phyloP scores from a whole-genome alignment of 1,140 invertebrate genomes.

The Zaprionus africanus region DNA sequence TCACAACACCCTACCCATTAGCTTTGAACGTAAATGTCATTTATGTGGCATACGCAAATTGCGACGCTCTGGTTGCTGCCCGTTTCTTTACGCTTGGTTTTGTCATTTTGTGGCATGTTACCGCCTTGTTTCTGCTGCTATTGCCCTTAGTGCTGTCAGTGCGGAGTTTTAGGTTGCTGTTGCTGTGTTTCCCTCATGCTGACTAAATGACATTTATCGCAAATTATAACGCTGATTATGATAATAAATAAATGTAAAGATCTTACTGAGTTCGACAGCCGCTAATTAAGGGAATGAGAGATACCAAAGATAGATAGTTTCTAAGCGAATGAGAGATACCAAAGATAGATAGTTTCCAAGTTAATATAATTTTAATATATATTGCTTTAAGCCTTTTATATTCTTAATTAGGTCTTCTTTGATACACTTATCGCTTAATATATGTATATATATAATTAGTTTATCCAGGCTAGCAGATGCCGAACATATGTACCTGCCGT shows the following conservation, averaged over 20 bases:
- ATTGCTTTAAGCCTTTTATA: constrained; percentile 14
- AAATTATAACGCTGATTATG: constrained; percentile 79
- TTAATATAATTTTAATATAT: constrained; percentile 60
- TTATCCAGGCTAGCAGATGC: not conserved
- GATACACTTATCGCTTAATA: not conserved
- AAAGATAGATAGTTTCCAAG: constrained; percentile 1
- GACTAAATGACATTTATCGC: constrained; percentile 74
- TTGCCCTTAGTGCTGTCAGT: constrained; percentile 8
- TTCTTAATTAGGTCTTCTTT: not conserved
- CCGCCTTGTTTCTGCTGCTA: constrained; percentile 46
- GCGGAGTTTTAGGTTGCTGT: not conserved
- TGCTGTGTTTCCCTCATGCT: constrained; percentile 14
- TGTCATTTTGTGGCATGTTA: constrained; percentile 76
- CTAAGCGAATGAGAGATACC: not conserved
- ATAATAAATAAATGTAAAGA: constrained; percentile 76
- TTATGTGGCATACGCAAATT: constrained; percentile 71
- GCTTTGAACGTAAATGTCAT: constrained; percentile 76
- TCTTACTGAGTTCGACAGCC: constrained; percentile 1
- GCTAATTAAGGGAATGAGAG: not conserved
- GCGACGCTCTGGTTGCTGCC: constrained; percentile 47
- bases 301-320: not conserved
- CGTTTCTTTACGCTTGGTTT: constrained; percentile 69
- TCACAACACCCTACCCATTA: constrained; percentile 61
- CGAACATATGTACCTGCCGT: constrained; percentile 1
- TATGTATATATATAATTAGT: no score